These are phyloP conservation scores for Myiothlypis chrysogaster DNA, from an alignment of 2,797 vertebrate species.

Conservation along the genomic window DNA sequence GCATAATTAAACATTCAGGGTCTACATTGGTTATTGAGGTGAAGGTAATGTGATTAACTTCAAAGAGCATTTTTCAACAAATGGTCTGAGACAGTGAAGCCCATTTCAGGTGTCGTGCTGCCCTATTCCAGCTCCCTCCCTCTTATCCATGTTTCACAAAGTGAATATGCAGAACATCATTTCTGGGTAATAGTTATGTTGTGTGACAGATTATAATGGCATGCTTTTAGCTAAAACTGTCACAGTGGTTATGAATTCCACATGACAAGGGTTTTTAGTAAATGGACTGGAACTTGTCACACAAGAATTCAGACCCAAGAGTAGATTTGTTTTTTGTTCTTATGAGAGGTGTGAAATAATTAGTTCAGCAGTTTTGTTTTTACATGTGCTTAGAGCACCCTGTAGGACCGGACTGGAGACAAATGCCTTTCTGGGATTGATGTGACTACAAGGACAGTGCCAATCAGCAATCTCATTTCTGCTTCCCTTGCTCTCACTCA, in stretches of 20 bases:
- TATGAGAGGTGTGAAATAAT: not conserved
- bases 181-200: not conserved
- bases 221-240: not conserved
- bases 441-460: not conserved
- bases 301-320: not conserved
- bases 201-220: not conserved
- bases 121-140: not conserved
- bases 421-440: not conserved
- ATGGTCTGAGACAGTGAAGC: conserved; percentile 17
- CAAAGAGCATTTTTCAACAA: conserved; percentile 61
- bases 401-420: fast-evolving
- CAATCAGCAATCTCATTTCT: conserved; percentile 9
- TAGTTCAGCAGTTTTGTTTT: not conserved
- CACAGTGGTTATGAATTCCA: not conserved
- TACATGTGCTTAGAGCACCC: not conserved
- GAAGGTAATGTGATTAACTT: conserved; percentile 82
- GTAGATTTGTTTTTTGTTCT: not conserved
- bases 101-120: not conserved
- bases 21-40: conserved; percentile 75
- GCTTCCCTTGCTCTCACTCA: not conserved
- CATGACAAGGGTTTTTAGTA: not conserved
- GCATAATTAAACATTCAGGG: conserved; percentile 84
- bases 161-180: not conserved
- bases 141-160: not conserved
- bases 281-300: conserved; percentile 39